Conservation (phyloP, 1,140 invertebrate species). For the Plodia interpunctella region DNA sequence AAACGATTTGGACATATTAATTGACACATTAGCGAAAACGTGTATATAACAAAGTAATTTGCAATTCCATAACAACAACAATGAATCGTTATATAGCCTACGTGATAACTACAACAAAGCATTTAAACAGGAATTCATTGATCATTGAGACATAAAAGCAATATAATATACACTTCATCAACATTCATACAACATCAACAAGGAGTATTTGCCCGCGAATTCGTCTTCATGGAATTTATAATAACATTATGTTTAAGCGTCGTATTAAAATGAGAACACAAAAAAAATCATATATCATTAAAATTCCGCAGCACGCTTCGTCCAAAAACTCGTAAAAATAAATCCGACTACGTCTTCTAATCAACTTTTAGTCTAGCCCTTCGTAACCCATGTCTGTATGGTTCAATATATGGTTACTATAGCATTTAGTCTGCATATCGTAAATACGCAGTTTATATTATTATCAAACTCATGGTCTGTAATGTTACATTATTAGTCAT, state of each 20-base stretch:
- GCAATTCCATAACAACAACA: not conserved
- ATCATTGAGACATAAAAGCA: not conserved
- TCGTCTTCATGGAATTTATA: not conserved
- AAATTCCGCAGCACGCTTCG: no score
- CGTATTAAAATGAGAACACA: no score
- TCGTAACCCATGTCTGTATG: no score
- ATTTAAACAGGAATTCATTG: constrained; percentile 5
- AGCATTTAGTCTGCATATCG: no score
- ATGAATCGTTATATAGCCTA: not conserved
- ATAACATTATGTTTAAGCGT: not conserved
- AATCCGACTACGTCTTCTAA: no score
- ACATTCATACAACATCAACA: not conserved
- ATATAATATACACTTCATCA: not conserved
- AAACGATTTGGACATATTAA: not conserved
- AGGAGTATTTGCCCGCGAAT: not conserved
- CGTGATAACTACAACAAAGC: not conserved
- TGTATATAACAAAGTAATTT: not conserved
- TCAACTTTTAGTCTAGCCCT: no score
- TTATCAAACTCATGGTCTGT: not conserved
- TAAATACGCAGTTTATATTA: no score
- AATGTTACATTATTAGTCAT: not conserved
- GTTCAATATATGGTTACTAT: no score
- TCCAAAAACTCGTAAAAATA: no score
- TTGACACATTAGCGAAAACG: not conserved
- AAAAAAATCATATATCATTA: no score